These are phyloP conservation scores for Lepidostoma basale DNA, from an alignment of 1,140 invertebrate species.

Conservation along the genomic window DNA sequence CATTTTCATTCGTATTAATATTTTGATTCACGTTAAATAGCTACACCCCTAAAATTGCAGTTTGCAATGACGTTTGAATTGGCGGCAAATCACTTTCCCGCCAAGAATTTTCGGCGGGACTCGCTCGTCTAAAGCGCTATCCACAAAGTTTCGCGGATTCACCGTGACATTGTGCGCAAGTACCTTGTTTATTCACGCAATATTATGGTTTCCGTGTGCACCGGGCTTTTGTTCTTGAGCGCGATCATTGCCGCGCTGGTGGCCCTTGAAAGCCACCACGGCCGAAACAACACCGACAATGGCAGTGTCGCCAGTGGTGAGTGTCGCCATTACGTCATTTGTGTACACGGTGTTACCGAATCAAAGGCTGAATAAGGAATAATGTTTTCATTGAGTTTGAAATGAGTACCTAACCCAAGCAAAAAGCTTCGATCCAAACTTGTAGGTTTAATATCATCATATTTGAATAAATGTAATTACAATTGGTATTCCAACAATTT, in stretches of 20 bases:
- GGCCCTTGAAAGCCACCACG: conserved; percentile 13
- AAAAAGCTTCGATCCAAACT: no score
- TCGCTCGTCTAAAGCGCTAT: background rate
- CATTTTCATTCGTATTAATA: no score
- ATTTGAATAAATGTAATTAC: no score
- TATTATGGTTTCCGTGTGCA: conserved; percentile 6
- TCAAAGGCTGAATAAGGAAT: no score
- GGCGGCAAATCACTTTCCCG: background rate
- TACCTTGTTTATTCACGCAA: background rate
- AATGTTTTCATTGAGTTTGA: no score
- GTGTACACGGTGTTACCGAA: no score
- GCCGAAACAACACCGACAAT: conserved; percentile 6
- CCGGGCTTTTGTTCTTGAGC: conserved; percentile 8
- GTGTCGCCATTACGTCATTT: no score
- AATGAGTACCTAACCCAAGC: no score
- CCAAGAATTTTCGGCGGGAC: background rate
- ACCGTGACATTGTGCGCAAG: background rate
- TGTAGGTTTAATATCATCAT: no score
- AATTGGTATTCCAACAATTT: no score
- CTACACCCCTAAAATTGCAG: background rate
- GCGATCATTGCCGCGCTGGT: conserved; percentile 5
- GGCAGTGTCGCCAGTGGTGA: conserved; percentile 15
- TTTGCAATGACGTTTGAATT: conserved; percentile 5
- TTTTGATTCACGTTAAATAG: no score
- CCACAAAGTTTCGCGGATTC: background rate